phyloP scores from a whole-genome alignment of 2,888 invertebrate species.

The Malacosoma neustria region DNA sequence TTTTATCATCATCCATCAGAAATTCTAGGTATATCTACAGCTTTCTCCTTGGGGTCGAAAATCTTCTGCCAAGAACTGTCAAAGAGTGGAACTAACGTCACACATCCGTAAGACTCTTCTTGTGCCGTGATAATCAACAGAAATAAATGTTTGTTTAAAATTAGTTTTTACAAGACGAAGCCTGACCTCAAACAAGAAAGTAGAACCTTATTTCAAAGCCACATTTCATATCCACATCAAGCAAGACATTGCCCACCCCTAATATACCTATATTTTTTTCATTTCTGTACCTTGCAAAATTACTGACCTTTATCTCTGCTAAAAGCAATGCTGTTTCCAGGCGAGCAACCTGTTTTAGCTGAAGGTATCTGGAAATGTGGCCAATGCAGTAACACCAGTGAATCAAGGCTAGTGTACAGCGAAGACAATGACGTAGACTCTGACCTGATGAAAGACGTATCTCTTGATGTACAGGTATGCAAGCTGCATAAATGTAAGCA shows the following conservation, averaged over 20 bases:
- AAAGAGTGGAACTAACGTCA: too few species aligned
- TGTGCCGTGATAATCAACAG: too few species aligned
- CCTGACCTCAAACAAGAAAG: background rate
- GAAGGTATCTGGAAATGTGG: slow-evolving; percentile 42
- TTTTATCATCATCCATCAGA: too few species aligned
- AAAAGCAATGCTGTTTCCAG: slow-evolving; percentile 19
- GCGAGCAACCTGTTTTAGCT: slow-evolving; percentile 14
- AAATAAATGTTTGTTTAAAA: background rate
- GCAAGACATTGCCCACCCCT: too few species aligned
- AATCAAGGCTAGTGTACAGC: slow-evolving; percentile 25
- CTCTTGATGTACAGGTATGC: slow-evolving; percentile 25
- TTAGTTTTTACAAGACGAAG: background rate
- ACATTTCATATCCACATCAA: too few species aligned
- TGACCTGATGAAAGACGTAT: slow-evolving; percentile 15
- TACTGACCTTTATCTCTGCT: background rate
- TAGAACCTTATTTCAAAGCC: background rate
- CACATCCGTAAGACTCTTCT: too few species aligned
- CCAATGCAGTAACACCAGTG: slow-evolving; percentile 22
- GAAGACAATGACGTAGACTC: slow-evolving; percentile 24
- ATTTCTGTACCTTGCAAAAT: background rate
- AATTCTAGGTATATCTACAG: too few species aligned
- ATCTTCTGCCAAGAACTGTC: too few species aligned
- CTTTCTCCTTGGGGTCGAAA: too few species aligned
- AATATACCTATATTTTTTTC: background rate
- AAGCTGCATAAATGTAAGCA: too few species aligned